phyloP scores from a whole-genome alignment of 2,888 invertebrate species.

The Fissipunctia ypsillon region DNA sequence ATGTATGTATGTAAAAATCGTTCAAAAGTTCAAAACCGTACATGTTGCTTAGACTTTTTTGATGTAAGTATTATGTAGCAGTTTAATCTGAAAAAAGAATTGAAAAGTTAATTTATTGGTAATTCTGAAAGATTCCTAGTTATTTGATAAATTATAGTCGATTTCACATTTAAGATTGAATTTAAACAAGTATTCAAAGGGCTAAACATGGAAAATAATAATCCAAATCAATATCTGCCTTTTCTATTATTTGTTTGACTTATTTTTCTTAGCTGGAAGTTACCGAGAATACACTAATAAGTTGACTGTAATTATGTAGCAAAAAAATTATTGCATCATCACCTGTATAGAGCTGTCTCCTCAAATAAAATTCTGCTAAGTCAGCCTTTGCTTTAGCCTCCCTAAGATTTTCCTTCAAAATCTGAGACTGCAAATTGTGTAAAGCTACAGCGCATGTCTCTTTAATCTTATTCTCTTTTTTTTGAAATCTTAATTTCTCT shows the following conservation, averaged over 20 bases:
- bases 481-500: conserved; percentile 40
- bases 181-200: too few species aligned
- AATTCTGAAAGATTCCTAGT: background rate
- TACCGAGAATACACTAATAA: background rate
- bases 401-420: conserved; percentile 41
- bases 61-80: too few species aligned
- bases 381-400: conserved; percentile 52
- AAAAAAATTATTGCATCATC: background rate
- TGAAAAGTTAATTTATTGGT: background rate
- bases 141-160: background rate
- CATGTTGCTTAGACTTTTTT: too few species aligned
- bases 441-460: conserved; percentile 7
- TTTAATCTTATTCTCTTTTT: conserved; percentile 17
- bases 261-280: background rate
- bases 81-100: conserved; percentile 20
- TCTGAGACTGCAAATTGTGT: conserved; percentile 34
- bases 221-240: background rate
- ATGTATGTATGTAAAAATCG: too few species aligned
- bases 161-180: background rate
- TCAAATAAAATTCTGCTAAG: conserved; percentile 40
- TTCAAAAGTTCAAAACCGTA: too few species aligned
- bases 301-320: background rate
- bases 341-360: conserved; percentile 31
- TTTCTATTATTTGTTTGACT: background rate
- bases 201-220: background rate